These are phyloP conservation scores for Rousettus leschenaultii DNA, from an alignment of 2,113 vertebrate genomes.

Conservation along the genomic window DNA sequence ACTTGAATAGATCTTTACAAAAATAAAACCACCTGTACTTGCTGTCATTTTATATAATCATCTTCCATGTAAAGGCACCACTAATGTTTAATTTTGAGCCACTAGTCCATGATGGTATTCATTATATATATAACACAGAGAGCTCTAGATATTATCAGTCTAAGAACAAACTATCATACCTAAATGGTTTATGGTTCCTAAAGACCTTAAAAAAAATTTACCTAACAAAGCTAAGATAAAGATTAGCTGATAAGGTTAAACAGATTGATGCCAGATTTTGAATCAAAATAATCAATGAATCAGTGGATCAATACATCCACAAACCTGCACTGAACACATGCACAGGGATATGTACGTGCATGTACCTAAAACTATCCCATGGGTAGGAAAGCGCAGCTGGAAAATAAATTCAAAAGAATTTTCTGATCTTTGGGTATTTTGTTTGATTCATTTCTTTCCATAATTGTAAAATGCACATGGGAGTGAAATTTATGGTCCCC, in stretches of 20 bases:
- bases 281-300: not conserved
- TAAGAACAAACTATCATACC: not conserved
- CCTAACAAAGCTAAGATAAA: not conserved
- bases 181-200: not conserved
- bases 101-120: not conserved
- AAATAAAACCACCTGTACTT: not conserved
- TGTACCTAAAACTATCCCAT: not conserved
- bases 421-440: slow-evolving; percentile 56
- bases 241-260: not conserved
- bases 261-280: not conserved
- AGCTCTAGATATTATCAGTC: not conserved
- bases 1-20: not conserved
- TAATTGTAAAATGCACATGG: slow-evolving; percentile 69
- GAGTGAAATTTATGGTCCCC: slow-evolving; percentile 67
- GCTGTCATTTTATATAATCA: not conserved
- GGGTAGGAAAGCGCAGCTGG: slow-evolving; percentile 54
- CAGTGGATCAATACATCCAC: not conserved
- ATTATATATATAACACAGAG: not conserved
- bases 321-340: not conserved
- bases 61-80: not conserved
- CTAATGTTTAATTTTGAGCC: not conserved
- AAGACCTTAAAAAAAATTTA: not conserved
- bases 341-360: not conserved
- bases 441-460: slow-evolving; percentile 70
- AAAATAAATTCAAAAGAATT: slow-evolving; percentile 60